Evolutionary conservation across 2,888 invertebrate genomes (phyloP), one percentile per base, ranked within the genome.

Genomic region (Latrodectus hesperus): DNA sequence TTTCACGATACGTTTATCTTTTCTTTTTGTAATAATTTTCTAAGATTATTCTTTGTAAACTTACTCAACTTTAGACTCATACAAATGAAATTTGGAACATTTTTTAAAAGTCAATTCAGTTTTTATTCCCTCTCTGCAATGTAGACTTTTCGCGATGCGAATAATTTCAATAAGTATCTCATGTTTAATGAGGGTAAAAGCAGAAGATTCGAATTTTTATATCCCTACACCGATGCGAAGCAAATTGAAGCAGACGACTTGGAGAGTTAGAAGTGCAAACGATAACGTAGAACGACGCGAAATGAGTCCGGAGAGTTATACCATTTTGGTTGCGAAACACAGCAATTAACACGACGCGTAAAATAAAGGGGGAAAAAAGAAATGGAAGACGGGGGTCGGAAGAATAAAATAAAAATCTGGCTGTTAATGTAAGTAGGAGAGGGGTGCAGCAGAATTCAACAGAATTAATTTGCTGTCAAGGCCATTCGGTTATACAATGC

Each of bases 381-480:
- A 65, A 77, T 53, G 70, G 60, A 75, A 75, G 53, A 49, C 51
- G 72, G 72, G 38, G 83, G 74, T 26, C 22, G 38, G 38, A 38
- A 73, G 49, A 22, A 49, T 26, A 22, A 78, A 78, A 68, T 52
- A 78, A 67, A 78, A 12, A 52, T 12, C 17, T 16, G 10, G 14
- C 60, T 12, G 80, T 75, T 81, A 80, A 80, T 75, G 82, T 67
- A 80, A 26, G 38, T 60, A 71, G 71, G 70, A 55, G 60, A 75
- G 65, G 73, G 49, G 64, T 38, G 38, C 38, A 38, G 38, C 76
- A 55, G 82, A 83, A 79, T 72, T 68, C 74, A 52, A 64, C 68
- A 64, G 80, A 88, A 88, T 88, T 88, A 88, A 88, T 88, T 83
- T 79, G 88, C 88, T 88, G 88, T 88, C 88, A 88, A 53, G 88